Conservation (phyloP, 1,140 invertebrate genomes). For the Drosophila athabasca region DNA sequence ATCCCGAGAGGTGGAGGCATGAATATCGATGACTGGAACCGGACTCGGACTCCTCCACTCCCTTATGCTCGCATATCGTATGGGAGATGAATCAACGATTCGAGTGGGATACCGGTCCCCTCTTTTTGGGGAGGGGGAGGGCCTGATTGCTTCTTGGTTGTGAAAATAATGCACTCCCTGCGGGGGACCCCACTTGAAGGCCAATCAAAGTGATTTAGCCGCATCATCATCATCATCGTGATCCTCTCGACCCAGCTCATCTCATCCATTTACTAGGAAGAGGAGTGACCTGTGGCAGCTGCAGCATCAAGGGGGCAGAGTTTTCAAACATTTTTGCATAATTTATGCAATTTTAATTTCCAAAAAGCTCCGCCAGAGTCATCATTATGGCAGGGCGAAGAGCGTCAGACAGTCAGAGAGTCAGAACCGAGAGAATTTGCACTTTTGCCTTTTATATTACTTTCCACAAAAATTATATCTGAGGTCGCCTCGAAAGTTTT, state of each 20-base stretch:
- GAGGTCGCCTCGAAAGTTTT: constrained; percentile 42
- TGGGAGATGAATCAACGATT: constrained; percentile 44
- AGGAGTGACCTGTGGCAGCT: constrained; percentile 33
- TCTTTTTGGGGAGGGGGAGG: background rate
- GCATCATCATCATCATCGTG: constrained; percentile 19
- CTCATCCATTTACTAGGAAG: background rate
- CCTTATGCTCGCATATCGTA: constrained; percentile 8
- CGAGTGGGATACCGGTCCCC: constrained; percentile 4
- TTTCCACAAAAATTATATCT: constrained; percentile 50
- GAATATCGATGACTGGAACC: constrained; percentile 62
- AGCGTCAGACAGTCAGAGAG: background rate
- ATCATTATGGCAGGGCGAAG: constrained; percentile 40
- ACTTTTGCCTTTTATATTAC: constrained; percentile 54
- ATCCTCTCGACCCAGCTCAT: constrained; percentile 23
- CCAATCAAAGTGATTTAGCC: constrained; percentile 65
- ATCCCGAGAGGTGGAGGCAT: constrained; percentile 13
- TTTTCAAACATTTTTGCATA: constrained; percentile 52
- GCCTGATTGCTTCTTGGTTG: constrained; percentile 38
- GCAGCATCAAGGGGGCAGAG: constrained; percentile 19
- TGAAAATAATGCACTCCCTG: constrained; percentile 69
- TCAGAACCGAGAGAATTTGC: constrained; percentile 29
- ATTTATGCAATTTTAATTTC: constrained; percentile 61
- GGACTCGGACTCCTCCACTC: constrained; percentile 14
- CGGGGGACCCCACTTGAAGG: constrained; percentile 56
- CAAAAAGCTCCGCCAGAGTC: constrained; percentile 48